A percentile compares a stretch with the other conserved stretches of the same genome.
Evolutionary conservation across 1,140 invertebrate genomes (phyloP).

Genomic region (Steinernema khuongi): DNA sequence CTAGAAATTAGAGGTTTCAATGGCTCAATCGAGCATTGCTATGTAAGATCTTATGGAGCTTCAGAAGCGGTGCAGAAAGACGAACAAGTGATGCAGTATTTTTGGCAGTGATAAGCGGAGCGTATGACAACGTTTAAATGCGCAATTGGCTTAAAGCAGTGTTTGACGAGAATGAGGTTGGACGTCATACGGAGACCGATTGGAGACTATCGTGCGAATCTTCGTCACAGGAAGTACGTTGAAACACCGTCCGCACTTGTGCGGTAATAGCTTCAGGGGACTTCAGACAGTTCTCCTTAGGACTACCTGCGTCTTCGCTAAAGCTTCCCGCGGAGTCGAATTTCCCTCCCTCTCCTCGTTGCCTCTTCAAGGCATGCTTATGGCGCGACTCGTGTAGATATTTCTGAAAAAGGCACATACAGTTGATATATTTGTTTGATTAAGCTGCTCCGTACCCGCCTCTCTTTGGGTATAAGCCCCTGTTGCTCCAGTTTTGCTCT

Average conservation of each 20-base stretch:
- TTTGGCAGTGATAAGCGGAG: too few relatives aligned
- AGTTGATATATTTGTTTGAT: too few relatives aligned
- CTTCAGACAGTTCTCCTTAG: background rate
- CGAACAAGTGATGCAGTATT: too few relatives aligned
- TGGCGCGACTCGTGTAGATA: background rate
- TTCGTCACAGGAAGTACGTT: background rate
- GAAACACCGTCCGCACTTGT: background rate
- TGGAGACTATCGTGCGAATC: background rate
- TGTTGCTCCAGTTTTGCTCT: background rate
- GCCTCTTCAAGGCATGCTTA: background rate
- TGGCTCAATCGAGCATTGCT: too few relatives aligned
- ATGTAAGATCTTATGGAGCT: too few relatives aligned
- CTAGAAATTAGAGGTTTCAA: too few relatives aligned
- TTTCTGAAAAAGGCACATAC: background rate
- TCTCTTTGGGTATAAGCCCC: background rate
- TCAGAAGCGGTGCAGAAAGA: too few relatives aligned
- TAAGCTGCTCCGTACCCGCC: background rate
- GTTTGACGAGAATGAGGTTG: background rate
- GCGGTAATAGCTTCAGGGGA: slow-evolving; percentile 1
- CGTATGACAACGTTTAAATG: too few relatives aligned
- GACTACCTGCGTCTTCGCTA: background rate
- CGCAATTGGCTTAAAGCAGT: background rate
- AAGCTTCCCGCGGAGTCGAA: background rate
- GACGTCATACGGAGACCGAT: background rate
- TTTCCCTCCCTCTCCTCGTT: background rate